Percentiles rank a stretch among this genome's conserved stretches.
These are phyloP conservation scores for Aradus depressus DNA, from an alignment of 2,888 invertebrate species.

Conservation along the genomic window DNA sequence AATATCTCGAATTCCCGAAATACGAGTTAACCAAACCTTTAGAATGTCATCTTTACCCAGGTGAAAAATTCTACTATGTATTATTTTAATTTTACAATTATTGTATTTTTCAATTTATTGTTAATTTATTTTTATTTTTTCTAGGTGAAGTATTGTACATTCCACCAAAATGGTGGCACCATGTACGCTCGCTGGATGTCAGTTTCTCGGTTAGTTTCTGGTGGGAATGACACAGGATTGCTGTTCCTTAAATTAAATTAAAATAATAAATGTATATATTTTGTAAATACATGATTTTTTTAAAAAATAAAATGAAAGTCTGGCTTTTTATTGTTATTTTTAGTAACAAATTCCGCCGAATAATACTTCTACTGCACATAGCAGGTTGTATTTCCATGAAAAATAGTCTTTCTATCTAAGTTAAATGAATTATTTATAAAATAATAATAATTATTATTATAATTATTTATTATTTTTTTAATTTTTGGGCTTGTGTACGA, in stretches of 20 bases:
- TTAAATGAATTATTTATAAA: no score
- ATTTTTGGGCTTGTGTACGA: no score
- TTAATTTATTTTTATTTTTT: slow-evolving; percentile 24
- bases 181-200: slow-evolving; percentile 71
- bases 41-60: slow-evolving; percentile 57
- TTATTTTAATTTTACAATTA: no score
- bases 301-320: background rate
- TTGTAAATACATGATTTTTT: background rate
- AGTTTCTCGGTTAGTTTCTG: slow-evolving; percentile 98
- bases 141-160: slow-evolving; percentile 84
- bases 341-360: background rate
- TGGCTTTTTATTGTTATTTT: background rate
- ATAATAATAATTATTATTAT: no score
- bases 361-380: no score
- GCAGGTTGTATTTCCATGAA: no score
- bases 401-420: no score
- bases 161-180: slow-evolving; percentile 96
- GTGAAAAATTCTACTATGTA: no score
- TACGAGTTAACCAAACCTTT: slow-evolving; percentile 51
- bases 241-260: no score
- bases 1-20: slow-evolving; percentile 59
- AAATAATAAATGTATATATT: background rate
- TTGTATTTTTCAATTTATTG: no score
- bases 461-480: no score
- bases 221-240: slow-evolving; percentile 55